Conservation (phyloP, 2,113 vertebrate genomes). For the Silurus asotus region DNA sequence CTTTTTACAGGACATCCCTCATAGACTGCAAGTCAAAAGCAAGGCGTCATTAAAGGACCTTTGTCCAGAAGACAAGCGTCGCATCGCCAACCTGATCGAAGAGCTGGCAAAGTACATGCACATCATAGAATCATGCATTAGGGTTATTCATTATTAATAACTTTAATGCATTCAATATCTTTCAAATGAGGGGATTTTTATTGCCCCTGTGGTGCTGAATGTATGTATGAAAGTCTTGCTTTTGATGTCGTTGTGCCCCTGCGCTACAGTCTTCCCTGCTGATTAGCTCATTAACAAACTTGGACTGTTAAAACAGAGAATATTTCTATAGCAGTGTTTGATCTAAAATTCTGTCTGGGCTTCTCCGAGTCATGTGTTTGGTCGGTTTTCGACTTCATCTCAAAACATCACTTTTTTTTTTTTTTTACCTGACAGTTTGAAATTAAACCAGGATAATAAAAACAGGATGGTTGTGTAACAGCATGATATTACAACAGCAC, state of each 20-base stretch:
- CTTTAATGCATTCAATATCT: neutral
- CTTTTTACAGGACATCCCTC: conserved; percentile 68
- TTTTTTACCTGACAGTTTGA: neutral
- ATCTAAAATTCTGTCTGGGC: conserved; percentile 4
- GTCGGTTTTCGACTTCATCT: neutral
- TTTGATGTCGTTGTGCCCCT: neutral
- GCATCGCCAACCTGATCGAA: conserved; percentile 94
- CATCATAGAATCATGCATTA: neutral
- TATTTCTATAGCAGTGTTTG: conserved; percentile 1
- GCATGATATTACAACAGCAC: too few relatives aligned
- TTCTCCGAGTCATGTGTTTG: neutral
- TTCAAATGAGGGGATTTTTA: neutral
- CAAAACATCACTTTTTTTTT: neutral
- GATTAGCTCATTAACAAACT: neutral
- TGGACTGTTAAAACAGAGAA: neutral
- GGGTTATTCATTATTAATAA: neutral
- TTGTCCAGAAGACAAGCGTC: conserved; percentile 93
- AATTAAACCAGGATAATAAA: neutral
- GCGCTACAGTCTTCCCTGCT: neutral
- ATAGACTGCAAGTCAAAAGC: conserved; percentile 68
- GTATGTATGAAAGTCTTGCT: neutral
- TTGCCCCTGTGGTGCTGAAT: neutral
- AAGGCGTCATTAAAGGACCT: conserved; percentile 89
- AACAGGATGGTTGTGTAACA: too few relatives aligned
- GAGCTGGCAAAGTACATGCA: conserved; percentile 88